A percentile compares a stretch with the other conserved stretches of the same genome.
Evolutionary conservation across 2,888 invertebrate species (phyloP).

Genomic region (Aspidiotus destructor): DNA sequence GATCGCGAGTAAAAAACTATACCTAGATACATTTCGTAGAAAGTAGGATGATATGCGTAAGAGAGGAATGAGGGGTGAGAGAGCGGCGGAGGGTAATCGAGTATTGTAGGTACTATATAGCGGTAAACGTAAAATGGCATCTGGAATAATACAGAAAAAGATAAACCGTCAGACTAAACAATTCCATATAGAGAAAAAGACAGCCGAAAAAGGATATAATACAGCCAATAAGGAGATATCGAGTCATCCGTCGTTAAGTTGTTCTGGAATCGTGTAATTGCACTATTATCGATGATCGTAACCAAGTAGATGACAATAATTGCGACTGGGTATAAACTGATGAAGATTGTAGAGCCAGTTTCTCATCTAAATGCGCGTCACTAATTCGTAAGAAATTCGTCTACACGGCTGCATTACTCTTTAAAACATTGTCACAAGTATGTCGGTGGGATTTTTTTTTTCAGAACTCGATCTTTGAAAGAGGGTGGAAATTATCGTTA

Average conservation of each 20-base stretch:
- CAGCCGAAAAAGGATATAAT: slow-evolving; percentile 31
- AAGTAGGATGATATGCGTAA: slow-evolving; percentile 17
- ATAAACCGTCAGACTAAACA: slow-evolving; percentile 31
- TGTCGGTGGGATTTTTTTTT: no score
- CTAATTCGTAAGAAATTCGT: slow-evolving; percentile 15
- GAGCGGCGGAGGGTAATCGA: not conserved
- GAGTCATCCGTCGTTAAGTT: slow-evolving; percentile 25
- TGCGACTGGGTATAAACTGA: slow-evolving; percentile 19
- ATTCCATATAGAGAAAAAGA: slow-evolving; percentile 29
- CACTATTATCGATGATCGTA: slow-evolving; percentile 23
- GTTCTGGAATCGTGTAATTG: slow-evolving; percentile 31
- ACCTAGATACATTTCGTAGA: slow-evolving; percentile 9
- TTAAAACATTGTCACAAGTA: no score
- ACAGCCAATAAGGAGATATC: slow-evolving; percentile 28
- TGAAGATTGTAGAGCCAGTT: slow-evolving; percentile 14
- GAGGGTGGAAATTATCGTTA: no score
- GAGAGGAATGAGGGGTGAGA: not conserved
- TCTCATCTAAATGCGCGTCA: not conserved
- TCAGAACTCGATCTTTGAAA: no score
- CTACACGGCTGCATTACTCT: not conserved
- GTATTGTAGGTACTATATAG: slow-evolving; percentile 12
- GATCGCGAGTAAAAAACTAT: not conserved
- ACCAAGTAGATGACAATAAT: slow-evolving; percentile 22
- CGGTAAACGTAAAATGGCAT: slow-evolving; percentile 31
- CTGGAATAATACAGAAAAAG: slow-evolving; percentile 28